A percentile compares a stretch with the other conserved stretches of the same genome.
phyloP scores from a whole-genome alignment of 1,140 invertebrate species.

The Luehdorfia chinensis region DNA sequence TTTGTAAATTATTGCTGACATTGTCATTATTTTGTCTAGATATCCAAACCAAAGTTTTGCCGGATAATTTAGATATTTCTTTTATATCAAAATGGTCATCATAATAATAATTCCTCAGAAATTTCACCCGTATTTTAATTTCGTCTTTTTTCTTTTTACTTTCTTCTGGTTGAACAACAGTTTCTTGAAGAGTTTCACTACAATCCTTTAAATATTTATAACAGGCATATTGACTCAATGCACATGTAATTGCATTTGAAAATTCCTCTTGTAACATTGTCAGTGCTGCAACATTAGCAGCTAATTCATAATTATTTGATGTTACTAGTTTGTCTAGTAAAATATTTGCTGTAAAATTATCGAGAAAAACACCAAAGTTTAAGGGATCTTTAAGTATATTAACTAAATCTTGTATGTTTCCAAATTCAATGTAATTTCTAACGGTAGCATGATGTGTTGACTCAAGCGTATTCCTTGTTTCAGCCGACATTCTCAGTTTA shows the following conservation, averaged over 20 bases:
- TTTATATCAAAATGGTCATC: slow-evolving; percentile 93
- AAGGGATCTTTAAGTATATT: slow-evolving; percentile 87
- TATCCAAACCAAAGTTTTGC: slow-evolving; percentile 86
- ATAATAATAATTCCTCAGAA: slow-evolving; percentile 87
- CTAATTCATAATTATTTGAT: slow-evolving; percentile 82
- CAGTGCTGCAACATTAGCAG: slow-evolving; percentile 86
- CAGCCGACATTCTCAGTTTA: slow-evolving; percentile 83
- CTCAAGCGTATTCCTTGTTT: slow-evolving; percentile 82
- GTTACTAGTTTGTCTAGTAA: slow-evolving; percentile 90
- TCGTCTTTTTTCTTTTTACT: slow-evolving; percentile 79
- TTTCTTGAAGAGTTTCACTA: slow-evolving; percentile 50
- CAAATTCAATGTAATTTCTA: slow-evolving; percentile 80
- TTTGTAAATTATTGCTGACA: slow-evolving; percentile 80
- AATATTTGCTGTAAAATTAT: slow-evolving; percentile 87
- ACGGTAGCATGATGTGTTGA: slow-evolving; percentile 91
- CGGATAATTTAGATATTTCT: slow-evolving; percentile 82
- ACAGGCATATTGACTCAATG: slow-evolving; percentile 86
- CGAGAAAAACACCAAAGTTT: slow-evolving; percentile 93
- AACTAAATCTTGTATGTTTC: slow-evolving; percentile 81
- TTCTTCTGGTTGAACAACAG: slow-evolving; percentile 55
- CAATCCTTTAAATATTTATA: slow-evolving; percentile 84
- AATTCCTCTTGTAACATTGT: slow-evolving; percentile 95
- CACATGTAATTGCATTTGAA: slow-evolving; percentile 82
- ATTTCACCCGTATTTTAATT: slow-evolving; percentile 87
- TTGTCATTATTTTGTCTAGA: slow-evolving; percentile 75